These are phyloP conservation scores for Mythimna albipuncta DNA, from an alignment of 2,888 invertebrate genomes.

Conservation along the genomic window DNA sequence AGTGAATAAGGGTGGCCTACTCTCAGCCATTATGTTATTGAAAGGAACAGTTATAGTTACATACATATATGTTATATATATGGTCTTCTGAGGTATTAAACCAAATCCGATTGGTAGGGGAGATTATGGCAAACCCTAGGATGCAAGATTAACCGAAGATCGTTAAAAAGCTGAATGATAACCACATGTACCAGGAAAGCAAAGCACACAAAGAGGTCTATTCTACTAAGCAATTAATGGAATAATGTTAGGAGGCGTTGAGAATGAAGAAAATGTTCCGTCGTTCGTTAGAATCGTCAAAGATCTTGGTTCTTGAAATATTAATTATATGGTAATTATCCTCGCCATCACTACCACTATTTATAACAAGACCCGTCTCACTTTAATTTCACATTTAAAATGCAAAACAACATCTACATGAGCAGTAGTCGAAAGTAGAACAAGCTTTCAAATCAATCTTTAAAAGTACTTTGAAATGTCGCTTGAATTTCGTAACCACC, in stretches of 20 bases:
- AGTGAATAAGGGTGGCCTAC: neutral
- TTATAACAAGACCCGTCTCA: neutral
- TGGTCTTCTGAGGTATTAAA: too few relatives aligned
- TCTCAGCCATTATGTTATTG: neutral
- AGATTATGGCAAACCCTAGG: neutral
- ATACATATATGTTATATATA: too few relatives aligned
- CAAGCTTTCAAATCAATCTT: neutral
- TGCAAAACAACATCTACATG: neutral
- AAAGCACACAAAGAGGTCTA: neutral
- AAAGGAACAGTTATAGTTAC: neutral
- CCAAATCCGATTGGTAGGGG: neutral
- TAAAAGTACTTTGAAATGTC: neutral
- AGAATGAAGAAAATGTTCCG: neutral
- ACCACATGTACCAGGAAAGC: neutral
- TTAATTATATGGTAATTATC: too few relatives aligned
- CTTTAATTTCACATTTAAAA: neutral
- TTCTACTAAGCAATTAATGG: too few relatives aligned
- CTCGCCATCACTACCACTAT: neutral
- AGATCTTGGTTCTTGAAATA: neutral
- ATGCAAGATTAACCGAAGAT: neutral
- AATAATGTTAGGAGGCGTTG: neutral
- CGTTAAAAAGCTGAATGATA: neutral
- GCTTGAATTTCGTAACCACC: conserved; percentile 19
- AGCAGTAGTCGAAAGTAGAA: neutral
- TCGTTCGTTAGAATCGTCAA: neutral